These are phyloP conservation scores for Morpho achilles DNA, from an alignment of 2,888 invertebrate species.

Conservation along the genomic window DNA sequence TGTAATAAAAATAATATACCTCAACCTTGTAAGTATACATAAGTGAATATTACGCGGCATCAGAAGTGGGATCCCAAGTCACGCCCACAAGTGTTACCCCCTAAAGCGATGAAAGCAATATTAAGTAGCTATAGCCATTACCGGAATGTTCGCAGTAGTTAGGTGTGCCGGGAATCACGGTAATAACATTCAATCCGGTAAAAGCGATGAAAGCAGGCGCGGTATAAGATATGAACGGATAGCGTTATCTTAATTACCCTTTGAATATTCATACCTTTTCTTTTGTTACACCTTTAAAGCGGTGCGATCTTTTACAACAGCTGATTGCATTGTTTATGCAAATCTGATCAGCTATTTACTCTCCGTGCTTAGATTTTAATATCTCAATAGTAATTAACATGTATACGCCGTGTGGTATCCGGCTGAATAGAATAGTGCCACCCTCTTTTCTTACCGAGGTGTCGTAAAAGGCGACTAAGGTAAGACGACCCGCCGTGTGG, in stretches of 20 bases:
- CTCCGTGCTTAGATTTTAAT: neutral
- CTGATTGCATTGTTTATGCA: too few relatives aligned
- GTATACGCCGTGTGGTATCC: too few relatives aligned
- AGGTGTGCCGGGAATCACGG: constrained; percentile 46
- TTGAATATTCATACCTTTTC: neutral
- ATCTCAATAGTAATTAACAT: too few relatives aligned
- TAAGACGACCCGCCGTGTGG: too few relatives aligned
- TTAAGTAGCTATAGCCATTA: constrained; percentile 10
- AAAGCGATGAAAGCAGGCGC: constrained; percentile 45
- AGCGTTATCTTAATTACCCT: constrained; percentile 14
- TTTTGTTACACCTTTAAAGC: neutral
- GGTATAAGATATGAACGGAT: constrained; percentile 20
- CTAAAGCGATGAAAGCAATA: neutral
- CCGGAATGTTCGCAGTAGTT: constrained; percentile 23
- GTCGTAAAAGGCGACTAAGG: too few relatives aligned
- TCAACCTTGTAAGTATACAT: too few relatives aligned
- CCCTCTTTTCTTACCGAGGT: too few relatives aligned
- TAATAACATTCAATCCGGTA: constrained; percentile 55
- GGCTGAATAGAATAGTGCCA: too few relatives aligned
- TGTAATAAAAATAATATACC: too few relatives aligned
- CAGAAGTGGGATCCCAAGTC: too few relatives aligned
- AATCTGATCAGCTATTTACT: neutral
- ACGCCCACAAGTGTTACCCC: neutral
- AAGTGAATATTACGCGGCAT: too few relatives aligned
- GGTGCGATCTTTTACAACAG: neutral